phyloP scores from a whole-genome alignment of 2,888 invertebrate genomes.

The Pandemis corylana region DNA sequence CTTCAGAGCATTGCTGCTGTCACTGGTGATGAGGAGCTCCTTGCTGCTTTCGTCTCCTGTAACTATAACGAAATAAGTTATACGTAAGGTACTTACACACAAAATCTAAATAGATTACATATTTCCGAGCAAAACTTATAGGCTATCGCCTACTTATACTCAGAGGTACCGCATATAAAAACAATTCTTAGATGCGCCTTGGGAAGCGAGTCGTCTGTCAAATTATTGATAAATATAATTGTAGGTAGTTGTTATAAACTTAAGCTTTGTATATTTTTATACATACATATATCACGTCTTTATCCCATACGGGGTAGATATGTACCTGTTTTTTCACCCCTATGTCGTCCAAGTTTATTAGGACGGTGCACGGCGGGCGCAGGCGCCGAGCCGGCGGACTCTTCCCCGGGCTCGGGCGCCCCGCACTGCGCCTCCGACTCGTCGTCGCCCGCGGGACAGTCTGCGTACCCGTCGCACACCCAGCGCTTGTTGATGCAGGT shows the following conservation, averaged over 20 bases:
- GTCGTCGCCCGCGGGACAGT: conserved; percentile 76
- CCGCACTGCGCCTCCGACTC: conserved; percentile 60
- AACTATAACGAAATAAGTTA: conserved; percentile 39
- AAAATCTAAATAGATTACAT: no score
- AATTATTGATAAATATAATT: no score
- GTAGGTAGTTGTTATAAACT: no score
- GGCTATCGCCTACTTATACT: no score
- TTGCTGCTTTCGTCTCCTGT: conserved; percentile 86
- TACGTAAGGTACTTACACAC: neutral
- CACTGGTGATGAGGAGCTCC: conserved; percentile 86
- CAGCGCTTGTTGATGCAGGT: conserved; percentile 73
- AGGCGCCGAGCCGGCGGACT: conserved; percentile 74
- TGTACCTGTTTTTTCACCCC: conserved; percentile 3
- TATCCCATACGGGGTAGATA: no score
- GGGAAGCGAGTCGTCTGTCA: no score
- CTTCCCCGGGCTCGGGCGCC: conserved; percentile 63
- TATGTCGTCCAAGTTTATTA: conserved; percentile 49
- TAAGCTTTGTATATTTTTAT: no score
- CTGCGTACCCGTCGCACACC: conserved; percentile 80
- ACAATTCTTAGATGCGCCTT: no score
- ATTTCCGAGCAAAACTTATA: no score
- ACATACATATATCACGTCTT: no score
- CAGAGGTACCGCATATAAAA: no score
- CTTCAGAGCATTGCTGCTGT: conserved; percentile 70
- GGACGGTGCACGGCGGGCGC: conserved; percentile 69